These are phyloP conservation scores for Corydoras sp. DNA, from an alignment of 2,113 vertebrate genomes.

Conservation along the genomic window DNA sequence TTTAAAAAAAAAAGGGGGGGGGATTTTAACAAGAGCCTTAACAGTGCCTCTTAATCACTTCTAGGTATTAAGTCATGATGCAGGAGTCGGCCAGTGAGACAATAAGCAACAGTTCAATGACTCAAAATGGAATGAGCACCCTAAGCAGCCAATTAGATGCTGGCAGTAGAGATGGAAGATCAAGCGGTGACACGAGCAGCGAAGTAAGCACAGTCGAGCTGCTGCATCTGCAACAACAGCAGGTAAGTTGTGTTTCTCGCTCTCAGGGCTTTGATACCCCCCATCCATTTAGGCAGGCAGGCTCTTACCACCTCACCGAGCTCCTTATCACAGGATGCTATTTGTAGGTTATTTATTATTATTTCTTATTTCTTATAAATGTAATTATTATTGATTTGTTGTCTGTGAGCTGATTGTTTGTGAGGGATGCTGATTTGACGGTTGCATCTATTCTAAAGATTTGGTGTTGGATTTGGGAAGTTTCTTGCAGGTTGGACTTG, in stretches of 20 bases:
- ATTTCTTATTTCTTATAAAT: too few species aligned
- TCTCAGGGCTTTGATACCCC: constrained; percentile 39
- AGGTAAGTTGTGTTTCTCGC: constrained; percentile 96
- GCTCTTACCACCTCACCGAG: constrained; percentile 8
- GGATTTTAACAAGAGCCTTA: constrained; percentile 80
- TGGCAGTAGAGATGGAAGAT: constrained; percentile 99
- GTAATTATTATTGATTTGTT: constrained; percentile 20
- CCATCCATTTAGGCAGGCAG: constrained; percentile 3
- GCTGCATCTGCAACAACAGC: constrained; percentile 99
- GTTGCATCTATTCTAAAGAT: background rate
- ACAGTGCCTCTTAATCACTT: constrained; percentile 99
- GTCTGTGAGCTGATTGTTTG: constrained; percentile 18
- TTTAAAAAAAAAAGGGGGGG: constrained; percentile 13
- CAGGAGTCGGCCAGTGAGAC: constrained; percentile 99
- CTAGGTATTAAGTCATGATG: constrained; percentile 99
- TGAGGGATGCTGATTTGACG: constrained; percentile 21
- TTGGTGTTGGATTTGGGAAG: background rate
- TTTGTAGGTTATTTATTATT: too few species aligned
- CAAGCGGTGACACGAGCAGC: constrained; percentile 96
- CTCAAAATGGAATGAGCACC: constrained; percentile 99
- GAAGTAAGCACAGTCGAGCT: constrained; percentile 99
- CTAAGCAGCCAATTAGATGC: constrained; percentile 99
- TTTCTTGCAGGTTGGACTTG: background rate
- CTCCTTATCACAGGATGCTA: too few species aligned
- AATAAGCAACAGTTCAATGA: constrained; percentile 99